Evolutionary conservation across 2,888 invertebrate genomes (phyloP).

Genomic region (Escarpia spicata): DNA sequence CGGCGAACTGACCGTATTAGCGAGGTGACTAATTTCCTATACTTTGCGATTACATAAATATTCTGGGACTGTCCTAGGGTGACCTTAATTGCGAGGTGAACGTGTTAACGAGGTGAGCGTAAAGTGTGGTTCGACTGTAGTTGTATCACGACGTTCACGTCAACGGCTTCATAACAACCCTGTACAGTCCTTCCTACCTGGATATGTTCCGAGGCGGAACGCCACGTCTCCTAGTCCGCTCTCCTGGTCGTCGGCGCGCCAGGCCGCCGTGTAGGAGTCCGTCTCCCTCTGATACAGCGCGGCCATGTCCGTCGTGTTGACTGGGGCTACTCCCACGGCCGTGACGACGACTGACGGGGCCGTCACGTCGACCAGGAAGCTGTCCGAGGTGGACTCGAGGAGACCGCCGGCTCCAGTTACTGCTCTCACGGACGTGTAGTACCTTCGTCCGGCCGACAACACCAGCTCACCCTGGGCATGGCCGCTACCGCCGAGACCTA

Average conservation of each 20-base stretch:
- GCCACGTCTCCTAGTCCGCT: background rate
- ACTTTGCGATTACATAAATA: too few relatives aligned
- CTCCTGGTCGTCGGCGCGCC: background rate
- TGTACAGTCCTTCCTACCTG: background rate
- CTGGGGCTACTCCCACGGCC: background rate
- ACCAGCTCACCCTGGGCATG: background rate
- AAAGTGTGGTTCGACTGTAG: too few relatives aligned
- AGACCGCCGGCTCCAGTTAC: constrained; percentile 23
- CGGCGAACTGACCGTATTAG: too few relatives aligned
- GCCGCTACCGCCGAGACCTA: background rate
- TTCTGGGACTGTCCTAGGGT: too few relatives aligned
- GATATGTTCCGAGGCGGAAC: background rate
- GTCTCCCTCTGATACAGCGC: background rate
- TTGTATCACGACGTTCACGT: background rate
- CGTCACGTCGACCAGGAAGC: background rate
- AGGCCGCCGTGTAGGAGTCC: background rate
- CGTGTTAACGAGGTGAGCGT: too few relatives aligned
- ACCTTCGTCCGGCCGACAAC: background rate
- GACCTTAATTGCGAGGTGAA: too few relatives aligned
- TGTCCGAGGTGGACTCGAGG: background rate
- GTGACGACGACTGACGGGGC: background rate
- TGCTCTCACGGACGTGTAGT: constrained; percentile 22
- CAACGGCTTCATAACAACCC: background rate
- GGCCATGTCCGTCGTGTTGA: background rate
- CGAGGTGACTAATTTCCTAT: too few relatives aligned